Percentiles rank a stretch among this genome's conserved stretches.
phyloP scores from a whole-genome alignment of 2,797 vertebrate species.

The Channallabes apus region DNA sequence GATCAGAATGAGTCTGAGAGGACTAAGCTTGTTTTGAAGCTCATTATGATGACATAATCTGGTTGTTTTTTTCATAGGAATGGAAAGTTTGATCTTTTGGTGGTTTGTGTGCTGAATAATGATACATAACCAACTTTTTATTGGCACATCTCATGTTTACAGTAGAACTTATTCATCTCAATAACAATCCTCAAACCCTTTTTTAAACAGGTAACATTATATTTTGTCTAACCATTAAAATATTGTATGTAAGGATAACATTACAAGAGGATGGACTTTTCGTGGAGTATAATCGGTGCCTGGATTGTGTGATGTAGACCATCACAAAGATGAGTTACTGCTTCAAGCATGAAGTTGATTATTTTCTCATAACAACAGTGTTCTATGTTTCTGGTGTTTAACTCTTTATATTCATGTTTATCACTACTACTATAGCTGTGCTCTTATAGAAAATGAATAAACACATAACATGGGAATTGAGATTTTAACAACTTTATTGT shows the following conservation, averaged over 20 bases:
- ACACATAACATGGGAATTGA: neutral
- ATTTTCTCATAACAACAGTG: neutral
- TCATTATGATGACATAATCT: constrained; percentile 71
- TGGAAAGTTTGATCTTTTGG: constrained; percentile 1
- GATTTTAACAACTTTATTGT: neutral
- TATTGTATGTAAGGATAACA: neutral
- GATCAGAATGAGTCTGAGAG: constrained; percentile 54
- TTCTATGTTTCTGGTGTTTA: neutral
- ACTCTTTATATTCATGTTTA: neutral
- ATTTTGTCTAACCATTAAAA: neutral
- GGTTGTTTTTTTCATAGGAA: constrained; percentile 29
- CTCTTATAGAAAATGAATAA: neutral
- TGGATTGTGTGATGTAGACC: neutral
- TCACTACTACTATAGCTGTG: too few species aligned
- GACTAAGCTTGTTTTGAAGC: constrained; percentile 63
- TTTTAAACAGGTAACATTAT: neutral
- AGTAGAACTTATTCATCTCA: neutral
- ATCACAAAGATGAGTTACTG: neutral
- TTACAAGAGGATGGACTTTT: neutral
- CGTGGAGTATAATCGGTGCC: neutral
- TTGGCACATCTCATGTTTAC: neutral
- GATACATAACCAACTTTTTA: neutral
- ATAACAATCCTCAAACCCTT: neutral
- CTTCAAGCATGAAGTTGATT: neutral
- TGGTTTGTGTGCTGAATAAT: neutral